Evolutionary conservation across 1,140 invertebrate genomes (phyloP).

Genomic region (Polypedilum pembai): DNA sequence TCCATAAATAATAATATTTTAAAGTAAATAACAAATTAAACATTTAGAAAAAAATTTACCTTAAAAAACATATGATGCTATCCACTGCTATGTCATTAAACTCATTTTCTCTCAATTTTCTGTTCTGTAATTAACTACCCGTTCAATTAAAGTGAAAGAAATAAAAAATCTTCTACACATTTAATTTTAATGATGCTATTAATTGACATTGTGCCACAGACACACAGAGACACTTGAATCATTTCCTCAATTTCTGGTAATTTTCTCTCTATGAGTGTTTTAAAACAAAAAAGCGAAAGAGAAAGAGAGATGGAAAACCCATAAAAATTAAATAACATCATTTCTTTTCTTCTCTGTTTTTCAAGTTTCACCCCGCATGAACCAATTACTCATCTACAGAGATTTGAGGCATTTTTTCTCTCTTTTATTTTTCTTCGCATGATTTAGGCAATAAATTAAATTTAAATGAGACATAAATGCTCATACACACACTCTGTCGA

Average conservation of each 20-base stretch:
- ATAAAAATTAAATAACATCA: neutral
- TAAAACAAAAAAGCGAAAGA: too few species aligned
- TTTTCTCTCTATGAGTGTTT: too few species aligned
- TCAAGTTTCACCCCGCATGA: neutral
- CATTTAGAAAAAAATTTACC: too few species aligned
- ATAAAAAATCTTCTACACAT: neutral
- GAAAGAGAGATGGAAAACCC: neutral
- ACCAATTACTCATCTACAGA: conserved; percentile 17
- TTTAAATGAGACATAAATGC: neutral
- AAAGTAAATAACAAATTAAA: too few species aligned
- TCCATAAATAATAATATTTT: too few species aligned
- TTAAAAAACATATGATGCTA: too few species aligned
- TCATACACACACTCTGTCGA: neutral
- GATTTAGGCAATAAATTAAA: conserved; percentile 14
- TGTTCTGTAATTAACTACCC: neutral
- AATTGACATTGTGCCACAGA: conserved; percentile 17
- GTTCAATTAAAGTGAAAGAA: neutral
- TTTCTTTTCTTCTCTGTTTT: too few species aligned
- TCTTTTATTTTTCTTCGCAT: neutral
- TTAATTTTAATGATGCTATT: neutral
- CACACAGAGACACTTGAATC: neutral
- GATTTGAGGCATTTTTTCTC: neutral
- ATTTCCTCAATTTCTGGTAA: neutral
- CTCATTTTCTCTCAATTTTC: too few species aligned
- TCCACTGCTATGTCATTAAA: too few species aligned